Evolutionary conservation across 37 sponge, comb jelly and placozoan species (phyloP).

Genomic region (Bolinopsis microptera): DNA sequence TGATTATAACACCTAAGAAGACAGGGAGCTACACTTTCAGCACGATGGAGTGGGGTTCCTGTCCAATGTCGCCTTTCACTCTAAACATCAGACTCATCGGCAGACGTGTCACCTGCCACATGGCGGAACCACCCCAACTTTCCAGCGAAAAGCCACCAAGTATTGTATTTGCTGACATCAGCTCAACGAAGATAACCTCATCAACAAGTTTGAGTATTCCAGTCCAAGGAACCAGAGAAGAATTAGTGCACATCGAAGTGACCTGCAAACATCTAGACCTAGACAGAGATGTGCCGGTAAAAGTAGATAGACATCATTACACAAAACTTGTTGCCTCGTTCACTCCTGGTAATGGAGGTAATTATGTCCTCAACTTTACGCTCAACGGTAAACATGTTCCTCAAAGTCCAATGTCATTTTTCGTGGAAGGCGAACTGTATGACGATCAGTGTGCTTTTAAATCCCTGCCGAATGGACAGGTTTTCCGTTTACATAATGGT

Average conservation of each 20-base stretch:
- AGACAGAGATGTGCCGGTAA: not conserved
- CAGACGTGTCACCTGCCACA: not conserved
- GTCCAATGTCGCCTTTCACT: not conserved
- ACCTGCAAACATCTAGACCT: slow-evolving; percentile 12
- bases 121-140: not conserved
- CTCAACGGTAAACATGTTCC: not conserved
- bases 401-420: slow-evolving; percentile 5
- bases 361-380: not conserved
- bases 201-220: not conserved
- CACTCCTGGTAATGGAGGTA: not conserved
- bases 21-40: slow-evolving; percentile 39
- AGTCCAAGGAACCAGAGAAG: not conserved
- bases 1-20: slow-evolving; percentile 25
- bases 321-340: not conserved
- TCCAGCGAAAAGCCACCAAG: not conserved
- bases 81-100: not conserved
- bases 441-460: slow-evolving; percentile 6
- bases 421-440: not conserved
- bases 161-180: not conserved
- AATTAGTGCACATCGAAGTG: not conserved
- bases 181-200: not conserved
- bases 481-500: slow-evolving; percentile 11
- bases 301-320: not conserved
- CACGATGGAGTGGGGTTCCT: not conserved
- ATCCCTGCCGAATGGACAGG: not conserved